These are phyloP conservation scores for Diaprepes abbreviatus DNA, from an alignment of 2,888 invertebrate species.

Conservation along the genomic window DNA sequence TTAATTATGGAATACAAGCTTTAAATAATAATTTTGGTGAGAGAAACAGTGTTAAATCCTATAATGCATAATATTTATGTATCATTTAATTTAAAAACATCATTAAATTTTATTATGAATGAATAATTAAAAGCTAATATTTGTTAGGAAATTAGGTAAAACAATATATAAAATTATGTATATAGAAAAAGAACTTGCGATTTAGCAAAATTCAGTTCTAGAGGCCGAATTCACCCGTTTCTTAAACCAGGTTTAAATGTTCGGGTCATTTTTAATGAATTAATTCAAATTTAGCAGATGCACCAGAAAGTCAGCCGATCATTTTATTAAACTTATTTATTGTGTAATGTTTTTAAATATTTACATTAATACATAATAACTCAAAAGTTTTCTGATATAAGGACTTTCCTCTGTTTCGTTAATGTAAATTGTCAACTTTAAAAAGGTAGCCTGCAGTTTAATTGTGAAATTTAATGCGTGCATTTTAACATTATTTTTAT, in stretches of 20 bases:
- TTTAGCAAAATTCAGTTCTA: conserved; percentile 6
- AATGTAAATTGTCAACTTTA: no score
- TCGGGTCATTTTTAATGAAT: neutral
- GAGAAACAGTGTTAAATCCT: conserved; percentile 32
- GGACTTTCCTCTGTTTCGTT: no score
- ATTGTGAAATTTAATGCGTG: no score
- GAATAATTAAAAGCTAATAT: neutral
- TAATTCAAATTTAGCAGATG: neutral
- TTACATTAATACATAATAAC: no score
- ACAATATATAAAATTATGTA: conserved; percentile 7
- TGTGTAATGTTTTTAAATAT: no score
- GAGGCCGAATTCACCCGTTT: neutral
- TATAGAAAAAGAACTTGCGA: no score
- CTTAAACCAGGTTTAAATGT: neutral
- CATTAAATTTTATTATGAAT: neutral
- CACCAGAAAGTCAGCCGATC: no score
- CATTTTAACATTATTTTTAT: no score
- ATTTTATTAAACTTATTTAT: no score
- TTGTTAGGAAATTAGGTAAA: neutral
- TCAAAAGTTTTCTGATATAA: no score
- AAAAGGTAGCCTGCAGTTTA: no score
- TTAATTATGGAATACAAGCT: neutral
- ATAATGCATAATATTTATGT: conserved; percentile 49
- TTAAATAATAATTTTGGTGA: conserved; percentile 12
- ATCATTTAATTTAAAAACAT: conserved; percentile 12